Evolutionary conservation across 2,888 invertebrate species (phyloP).

Genomic region (Notocelia uddmanniana): DNA sequence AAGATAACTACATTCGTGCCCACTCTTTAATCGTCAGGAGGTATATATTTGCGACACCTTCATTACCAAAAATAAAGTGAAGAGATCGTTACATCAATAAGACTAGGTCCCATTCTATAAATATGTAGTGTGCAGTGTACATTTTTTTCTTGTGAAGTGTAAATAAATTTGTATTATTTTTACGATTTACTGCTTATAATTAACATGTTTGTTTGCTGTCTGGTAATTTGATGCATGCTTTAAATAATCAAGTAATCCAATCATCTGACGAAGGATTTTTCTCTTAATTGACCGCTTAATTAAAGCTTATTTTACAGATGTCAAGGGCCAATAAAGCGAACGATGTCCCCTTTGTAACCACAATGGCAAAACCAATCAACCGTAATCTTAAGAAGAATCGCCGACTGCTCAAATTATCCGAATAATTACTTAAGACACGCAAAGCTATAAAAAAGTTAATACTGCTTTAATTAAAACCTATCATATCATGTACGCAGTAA

Average conservation of each 20-base stretch:
- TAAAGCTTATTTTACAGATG: conserved; percentile 32
- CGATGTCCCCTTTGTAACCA: conserved; percentile 35
- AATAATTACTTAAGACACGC: conserved; percentile 45
- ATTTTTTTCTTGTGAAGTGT: no score
- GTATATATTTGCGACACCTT: no score
- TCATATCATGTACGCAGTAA: conserved; percentile 25
- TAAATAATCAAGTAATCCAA: neutral
- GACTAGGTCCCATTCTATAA: no score
- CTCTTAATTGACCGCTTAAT: conserved; percentile 11
- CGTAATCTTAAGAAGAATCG: conserved; percentile 33
- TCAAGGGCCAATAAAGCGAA: conserved; percentile 31
- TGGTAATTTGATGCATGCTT: no score
- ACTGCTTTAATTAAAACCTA: conserved; percentile 12
- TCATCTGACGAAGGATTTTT: neutral
- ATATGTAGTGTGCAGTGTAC: no score
- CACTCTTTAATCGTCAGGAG: no score
- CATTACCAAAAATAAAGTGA: no score
- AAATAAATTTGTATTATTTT: no score
- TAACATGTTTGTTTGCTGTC: no score
- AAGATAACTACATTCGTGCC: no score
- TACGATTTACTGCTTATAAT: no score
- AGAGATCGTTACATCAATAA: no score
- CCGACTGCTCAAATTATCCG: conserved; percentile 29
- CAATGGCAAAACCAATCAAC: conserved; percentile 38
- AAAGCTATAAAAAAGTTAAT: conserved; percentile 10